A percentile compares a stretch with the other conserved stretches of the same genome.
Evolutionary conservation across 23 tunicate species (phyloP).

Genomic region (Styela clava): DNA sequence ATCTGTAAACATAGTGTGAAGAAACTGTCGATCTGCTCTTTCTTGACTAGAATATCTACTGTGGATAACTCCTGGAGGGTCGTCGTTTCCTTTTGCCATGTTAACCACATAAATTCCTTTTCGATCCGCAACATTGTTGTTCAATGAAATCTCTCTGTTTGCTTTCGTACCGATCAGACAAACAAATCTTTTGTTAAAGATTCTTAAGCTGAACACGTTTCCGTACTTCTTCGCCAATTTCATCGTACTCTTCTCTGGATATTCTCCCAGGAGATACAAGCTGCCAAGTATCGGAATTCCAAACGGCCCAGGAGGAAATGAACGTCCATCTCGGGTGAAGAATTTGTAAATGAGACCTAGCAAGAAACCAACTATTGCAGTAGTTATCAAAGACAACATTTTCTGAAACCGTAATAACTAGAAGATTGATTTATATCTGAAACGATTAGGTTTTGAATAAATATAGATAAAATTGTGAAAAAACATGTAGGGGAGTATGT

Average conservation of each 20-base stretch:
- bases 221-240: constrained; percentile 5
- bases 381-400: no score
- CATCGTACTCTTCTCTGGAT: neutral
- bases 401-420: no score
- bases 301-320: neutral
- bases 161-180: neutral
- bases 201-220: neutral
- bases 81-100: neutral
- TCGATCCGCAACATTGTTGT: neutral
- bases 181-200: neutral
- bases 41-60: neutral
- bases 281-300: constrained; percentile 1
- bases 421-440: no score
- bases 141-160: neutral
- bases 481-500: no score
- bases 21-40: neutral
- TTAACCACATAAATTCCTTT: no score
- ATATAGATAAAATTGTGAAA: no score
- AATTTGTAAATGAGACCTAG: neutral
- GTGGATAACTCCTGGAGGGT: neutral
- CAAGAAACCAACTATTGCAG: no score
- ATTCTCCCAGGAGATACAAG: neutral
- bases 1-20: neutral
- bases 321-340: neutral
- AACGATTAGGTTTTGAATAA: no score